Evolutionary conservation across 1,140 invertebrate genomes (phyloP).

Genomic region (Drosophila mauritiana): DNA sequence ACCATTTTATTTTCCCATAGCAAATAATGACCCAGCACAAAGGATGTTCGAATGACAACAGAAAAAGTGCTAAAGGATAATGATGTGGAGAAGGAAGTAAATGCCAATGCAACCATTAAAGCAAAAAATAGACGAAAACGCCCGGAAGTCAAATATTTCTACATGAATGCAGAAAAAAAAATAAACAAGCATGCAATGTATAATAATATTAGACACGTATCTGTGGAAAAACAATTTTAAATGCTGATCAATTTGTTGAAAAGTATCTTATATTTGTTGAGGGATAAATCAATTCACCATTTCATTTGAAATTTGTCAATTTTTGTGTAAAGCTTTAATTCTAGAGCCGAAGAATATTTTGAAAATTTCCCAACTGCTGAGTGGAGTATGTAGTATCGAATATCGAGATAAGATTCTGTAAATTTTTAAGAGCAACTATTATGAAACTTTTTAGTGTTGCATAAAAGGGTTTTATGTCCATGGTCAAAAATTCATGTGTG

Average conservation of each 20-base stretch:
- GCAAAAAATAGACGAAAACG: background rate
- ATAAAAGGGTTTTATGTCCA: background rate
- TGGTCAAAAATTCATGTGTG: constrained; percentile 7
- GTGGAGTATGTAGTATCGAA: too few relatives aligned
- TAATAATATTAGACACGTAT: background rate
- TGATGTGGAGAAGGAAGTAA: background rate
- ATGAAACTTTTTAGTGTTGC: background rate
- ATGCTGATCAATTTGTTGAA: too few relatives aligned
- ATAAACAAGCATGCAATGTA: background rate
- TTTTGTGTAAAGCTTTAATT: too few relatives aligned
- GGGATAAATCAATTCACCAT: too few relatives aligned
- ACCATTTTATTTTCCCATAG: constrained; percentile 9
- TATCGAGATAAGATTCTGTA: background rate
- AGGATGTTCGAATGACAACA: constrained; percentile 15
- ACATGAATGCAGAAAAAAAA: background rate
- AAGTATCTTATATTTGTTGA: too few relatives aligned
- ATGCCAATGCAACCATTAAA: background rate
- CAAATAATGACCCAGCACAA: constrained; percentile 33
- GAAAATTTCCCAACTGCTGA: too few relatives aligned
- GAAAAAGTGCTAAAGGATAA: background rate
- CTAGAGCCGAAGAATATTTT: too few relatives aligned
- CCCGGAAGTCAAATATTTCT: background rate
- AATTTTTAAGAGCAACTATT: constrained; percentile 1
- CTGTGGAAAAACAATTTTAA: too few relatives aligned
- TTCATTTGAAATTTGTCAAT: too few relatives aligned